Evolutionary conservation across 2,888 invertebrate genomes (phyloP), one percentile per base, ranked within the genome.

Genomic region (Polia nebulosa): DNA sequence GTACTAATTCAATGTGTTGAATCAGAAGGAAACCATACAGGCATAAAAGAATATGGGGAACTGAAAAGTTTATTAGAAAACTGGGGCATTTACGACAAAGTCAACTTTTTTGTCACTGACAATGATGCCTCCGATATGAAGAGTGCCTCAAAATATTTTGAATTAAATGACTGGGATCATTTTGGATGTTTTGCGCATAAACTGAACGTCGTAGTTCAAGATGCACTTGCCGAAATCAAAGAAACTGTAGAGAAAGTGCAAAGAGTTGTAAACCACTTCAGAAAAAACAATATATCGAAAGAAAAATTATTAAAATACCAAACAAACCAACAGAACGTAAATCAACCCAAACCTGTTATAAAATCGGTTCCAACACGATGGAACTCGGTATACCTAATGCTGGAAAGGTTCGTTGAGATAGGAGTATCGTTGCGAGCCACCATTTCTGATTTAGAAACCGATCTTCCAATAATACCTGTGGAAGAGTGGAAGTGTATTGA

Each of bases 401-500:
- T 45, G 13, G 56, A 7, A 58, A 22, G 29, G 15, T 57, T 57
- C 57, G 57, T 44, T 57, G 29, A 57, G 29, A 1, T 44, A 20
- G 56, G 27, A n/a, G 29, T 44, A 57, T 20, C 57, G 3, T 57
- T 45, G 22, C 57, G 44, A 45, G 32, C 44, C 17, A 32, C 44
- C 2, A 58, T 58, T 5, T 22, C 29, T 6, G 45, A 58, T 56
- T 29, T 44, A 29, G 45, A 22, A 58, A 58, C 45, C 1, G 45
- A 45, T 2, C 45, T 58, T 34, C 32, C 58, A 58, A 45, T 22
- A 0, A 45, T 45, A 45, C 17, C 22, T 3, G 25, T 45, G 22
- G 45, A 45, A 58, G 45, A 58, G 58, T 45, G 58, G 32, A 45
- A 58, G 17, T 45, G 32, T 59, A 2, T 59, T n/a, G 32, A 58